These are phyloP conservation scores for Hydrozoanthus tunicans DNA, from an alignment of 64 coral and sea anemone species.

Conservation along the genomic window DNA sequence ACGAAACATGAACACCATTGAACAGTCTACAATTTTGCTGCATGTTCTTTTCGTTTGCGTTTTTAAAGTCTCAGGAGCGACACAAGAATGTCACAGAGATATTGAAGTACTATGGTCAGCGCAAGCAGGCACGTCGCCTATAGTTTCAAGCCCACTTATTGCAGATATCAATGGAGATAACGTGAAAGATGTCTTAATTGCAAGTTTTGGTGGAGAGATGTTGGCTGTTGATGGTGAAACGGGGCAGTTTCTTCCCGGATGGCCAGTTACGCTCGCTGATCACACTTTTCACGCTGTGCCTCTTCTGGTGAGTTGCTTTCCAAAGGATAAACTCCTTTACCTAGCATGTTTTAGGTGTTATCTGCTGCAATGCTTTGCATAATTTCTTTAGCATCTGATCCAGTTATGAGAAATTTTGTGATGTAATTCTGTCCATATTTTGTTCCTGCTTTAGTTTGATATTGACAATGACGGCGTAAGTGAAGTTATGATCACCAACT, in stretches of 20 bases:
- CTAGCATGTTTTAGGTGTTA: no score
- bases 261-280: slow-evolving; percentile 75
- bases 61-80: neutral
- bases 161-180: slow-evolving; percentile 85
- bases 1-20: neutral
- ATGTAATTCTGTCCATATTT: neutral
- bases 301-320: slow-evolving; percentile 58
- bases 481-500: slow-evolving; percentile 74
- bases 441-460: slow-evolving; percentile 70
- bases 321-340: neutral
- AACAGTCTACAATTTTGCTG: neutral
- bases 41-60: neutral
- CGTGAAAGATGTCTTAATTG: slow-evolving; percentile 63
- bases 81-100: slow-evolving; percentile 67
- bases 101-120: slow-evolving; percentile 69
- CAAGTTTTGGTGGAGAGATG: slow-evolving; percentile 81
- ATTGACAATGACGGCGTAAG: slow-evolving; percentile 81
- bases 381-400: no score
- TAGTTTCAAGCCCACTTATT: slow-evolving; percentile 81
- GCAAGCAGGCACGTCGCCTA: slow-evolving; percentile 66
- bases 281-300: slow-evolving; percentile 80
- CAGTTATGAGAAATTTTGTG: no score
- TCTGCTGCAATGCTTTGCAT: no score
- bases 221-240: slow-evolving; percentile 77
- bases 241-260: slow-evolving; percentile 66